A percentile compares a stretch with the other conserved stretches of the same genome.
phyloP scores from a whole-genome alignment of 2,888 invertebrate genomes.

The Strigamia transsilvanica region DNA sequence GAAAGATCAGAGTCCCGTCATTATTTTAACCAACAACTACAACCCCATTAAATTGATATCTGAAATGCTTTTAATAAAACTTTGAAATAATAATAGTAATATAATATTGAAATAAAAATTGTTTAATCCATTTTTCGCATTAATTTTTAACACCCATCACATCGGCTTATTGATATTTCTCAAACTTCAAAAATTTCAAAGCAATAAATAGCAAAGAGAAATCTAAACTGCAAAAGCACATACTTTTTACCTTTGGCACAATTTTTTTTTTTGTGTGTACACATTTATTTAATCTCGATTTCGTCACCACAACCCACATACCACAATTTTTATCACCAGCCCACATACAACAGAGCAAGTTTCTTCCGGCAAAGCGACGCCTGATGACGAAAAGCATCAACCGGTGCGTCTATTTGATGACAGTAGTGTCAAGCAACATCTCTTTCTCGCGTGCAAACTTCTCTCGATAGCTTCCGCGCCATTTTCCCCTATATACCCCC shows the following conservation, averaged over 20 bases:
- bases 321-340: slow-evolving; percentile 22
- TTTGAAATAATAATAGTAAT: background rate
- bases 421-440: slow-evolving; percentile 40
- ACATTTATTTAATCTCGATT: slow-evolving; percentile 23
- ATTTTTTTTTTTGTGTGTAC: background rate
- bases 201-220: background rate
- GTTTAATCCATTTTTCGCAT: background rate
- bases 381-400: slow-evolving; percentile 45
- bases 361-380: slow-evolving; percentile 43
- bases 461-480: slow-evolving; percentile 42
- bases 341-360: background rate
- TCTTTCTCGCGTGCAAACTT: background rate
- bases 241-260: background rate
- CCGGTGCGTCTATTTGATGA: slow-evolving; percentile 39
- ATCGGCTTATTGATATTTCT: background rate
- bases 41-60: slow-evolving; percentile 7
- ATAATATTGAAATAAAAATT: background rate
- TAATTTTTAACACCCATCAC: background rate
- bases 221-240: background rate
- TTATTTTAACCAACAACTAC: slow-evolving; percentile 37
- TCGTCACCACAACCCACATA: slow-evolving; percentile 24
- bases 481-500: slow-evolving; percentile 37
- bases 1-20: slow-evolving; percentile 35
- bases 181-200: background rate
- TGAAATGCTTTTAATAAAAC: background rate